phyloP scores from a whole-genome alignment of 2,113 vertebrate species.

The Baryphthengus martii region DNA sequence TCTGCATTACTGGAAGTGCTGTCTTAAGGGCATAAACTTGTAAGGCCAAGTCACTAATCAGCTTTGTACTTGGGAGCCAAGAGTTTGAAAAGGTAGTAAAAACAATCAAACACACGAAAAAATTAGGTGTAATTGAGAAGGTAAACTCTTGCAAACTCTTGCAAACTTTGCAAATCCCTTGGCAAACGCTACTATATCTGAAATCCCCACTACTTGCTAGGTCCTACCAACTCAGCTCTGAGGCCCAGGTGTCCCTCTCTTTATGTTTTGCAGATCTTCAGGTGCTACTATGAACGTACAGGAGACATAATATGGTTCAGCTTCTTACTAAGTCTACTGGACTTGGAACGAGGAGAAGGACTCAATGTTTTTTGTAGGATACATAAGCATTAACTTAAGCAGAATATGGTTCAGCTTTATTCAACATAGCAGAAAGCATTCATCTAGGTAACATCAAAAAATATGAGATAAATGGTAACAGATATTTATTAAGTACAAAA shows the following conservation, averaged over 20 bases:
- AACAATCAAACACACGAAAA: background rate
- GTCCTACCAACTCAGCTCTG: background rate
- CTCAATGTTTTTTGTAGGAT: background rate
- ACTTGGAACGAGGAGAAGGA: background rate
- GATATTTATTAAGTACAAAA: background rate
- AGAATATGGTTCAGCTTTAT: background rate
- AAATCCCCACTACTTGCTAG: background rate
- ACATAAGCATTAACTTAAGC: background rate
- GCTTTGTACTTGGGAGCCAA: background rate
- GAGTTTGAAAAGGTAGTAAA: conserved; percentile 2
- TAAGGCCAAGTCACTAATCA: background rate
- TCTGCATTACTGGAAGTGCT: background rate
- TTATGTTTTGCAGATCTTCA: background rate
- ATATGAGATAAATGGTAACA: background rate
- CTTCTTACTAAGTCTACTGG: background rate
- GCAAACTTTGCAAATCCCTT: background rate
- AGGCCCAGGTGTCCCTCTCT: background rate
- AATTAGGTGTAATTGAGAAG: background rate
- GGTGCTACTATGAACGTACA: background rate
- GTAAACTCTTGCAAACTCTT: background rate
- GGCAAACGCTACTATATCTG: background rate
- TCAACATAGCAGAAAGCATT: background rate
- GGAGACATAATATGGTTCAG: background rate
- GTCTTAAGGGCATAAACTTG: background rate
- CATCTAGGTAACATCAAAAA: background rate